These are phyloP conservation scores for Mylabris phalerata DNA, from an alignment of 1,140 invertebrate genomes.

Conservation along the genomic window DNA sequence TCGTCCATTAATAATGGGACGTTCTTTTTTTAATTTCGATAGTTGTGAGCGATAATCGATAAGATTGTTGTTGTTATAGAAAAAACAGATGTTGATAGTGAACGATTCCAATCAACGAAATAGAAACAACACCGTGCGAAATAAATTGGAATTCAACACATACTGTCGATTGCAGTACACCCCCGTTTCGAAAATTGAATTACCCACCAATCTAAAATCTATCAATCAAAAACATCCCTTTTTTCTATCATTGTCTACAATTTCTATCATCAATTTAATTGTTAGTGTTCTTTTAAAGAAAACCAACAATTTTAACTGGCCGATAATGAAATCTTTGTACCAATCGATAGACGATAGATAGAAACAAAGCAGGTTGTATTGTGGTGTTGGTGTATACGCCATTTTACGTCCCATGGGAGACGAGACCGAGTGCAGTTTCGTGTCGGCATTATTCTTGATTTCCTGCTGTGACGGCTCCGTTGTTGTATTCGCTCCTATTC, in stretches of 20 bases:
- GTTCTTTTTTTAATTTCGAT: too few relatives aligned
- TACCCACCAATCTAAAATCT: conserved; percentile 2
- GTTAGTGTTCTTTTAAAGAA: not conserved
- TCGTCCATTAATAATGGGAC: too few relatives aligned
- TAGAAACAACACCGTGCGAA: too few relatives aligned
- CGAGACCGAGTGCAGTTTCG: conserved; percentile 43
- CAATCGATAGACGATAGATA: not conserved
- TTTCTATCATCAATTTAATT: too few relatives aligned
- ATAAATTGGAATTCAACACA: conserved; percentile 3
- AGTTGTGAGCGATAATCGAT: too few relatives aligned
- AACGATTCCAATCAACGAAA: too few relatives aligned
- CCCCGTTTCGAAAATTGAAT: conserved; percentile 31
- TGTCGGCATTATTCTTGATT: conserved; percentile 46
- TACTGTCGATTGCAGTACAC: conserved; percentile 23
- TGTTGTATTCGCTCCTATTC: conserved; percentile 10
- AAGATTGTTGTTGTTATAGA: too few relatives aligned
- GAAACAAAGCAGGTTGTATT: not conserved
- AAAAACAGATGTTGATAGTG: too few relatives aligned
- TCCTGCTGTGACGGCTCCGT: conserved; percentile 37
- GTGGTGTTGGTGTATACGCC: conserved; percentile 25
- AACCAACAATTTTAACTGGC: too few relatives aligned
- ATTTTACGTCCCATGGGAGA: conserved; percentile 39
- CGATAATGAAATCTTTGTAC: not conserved
- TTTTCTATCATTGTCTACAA: too few relatives aligned
- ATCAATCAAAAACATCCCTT: too few relatives aligned